Base-by-base conservation (phyloP, 1,140 invertebrate species). In the Ruditapes philippinarum region DNA sequence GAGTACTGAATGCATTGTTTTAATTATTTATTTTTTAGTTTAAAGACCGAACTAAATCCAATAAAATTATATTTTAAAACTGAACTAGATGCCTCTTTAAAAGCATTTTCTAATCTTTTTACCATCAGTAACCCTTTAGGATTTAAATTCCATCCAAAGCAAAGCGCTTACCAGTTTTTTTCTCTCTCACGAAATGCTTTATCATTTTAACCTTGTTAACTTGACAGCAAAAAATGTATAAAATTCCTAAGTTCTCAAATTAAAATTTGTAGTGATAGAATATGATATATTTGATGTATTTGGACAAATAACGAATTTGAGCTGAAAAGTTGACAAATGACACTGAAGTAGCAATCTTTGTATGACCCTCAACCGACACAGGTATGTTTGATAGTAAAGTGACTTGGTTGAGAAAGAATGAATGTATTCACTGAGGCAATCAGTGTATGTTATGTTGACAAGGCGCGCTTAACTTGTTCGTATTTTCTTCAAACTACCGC, bases 241-340 rank as follows among this genome's bases (percentile, higher is more conserved):
- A 62, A 28, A n/a, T 62, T 62, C 25, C 57, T 28, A 62, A n/a
- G 28, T 62, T 62, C 57, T 28, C 57, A n/a, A n/a, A 62, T 62
- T 62, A 28, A 28, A 62, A 62, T 62, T 62, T 62, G 57, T 62
- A 31, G 36, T 38, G 65, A 70, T 38, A 17, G 65, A 70, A 70
- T 9, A 70, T 38, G 65, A 70, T 70, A 28, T 1, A 36, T 70
- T 70, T 38, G 33, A 70, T 38, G 38, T 38, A 70, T 70, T 70
- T 70, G 65, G 65, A 70, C 65, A 70, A 33, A 17, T 31, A 70
- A 70, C 65, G 65, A 70, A 70, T 70, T 70, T 70, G 65, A 70
- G 31, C 65, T 33, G 7, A 28, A 70, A 70, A 33, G 14, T 70
- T 70, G 65, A 70, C 28, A 70, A 70, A 70, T 70, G 65, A 70